A percentile compares a stretch with the other conserved stretches of the same genome.
Evolutionary conservation across 2,113 vertebrate species (phyloP).

Genomic region (Dasyornis broadbenti): DNA sequence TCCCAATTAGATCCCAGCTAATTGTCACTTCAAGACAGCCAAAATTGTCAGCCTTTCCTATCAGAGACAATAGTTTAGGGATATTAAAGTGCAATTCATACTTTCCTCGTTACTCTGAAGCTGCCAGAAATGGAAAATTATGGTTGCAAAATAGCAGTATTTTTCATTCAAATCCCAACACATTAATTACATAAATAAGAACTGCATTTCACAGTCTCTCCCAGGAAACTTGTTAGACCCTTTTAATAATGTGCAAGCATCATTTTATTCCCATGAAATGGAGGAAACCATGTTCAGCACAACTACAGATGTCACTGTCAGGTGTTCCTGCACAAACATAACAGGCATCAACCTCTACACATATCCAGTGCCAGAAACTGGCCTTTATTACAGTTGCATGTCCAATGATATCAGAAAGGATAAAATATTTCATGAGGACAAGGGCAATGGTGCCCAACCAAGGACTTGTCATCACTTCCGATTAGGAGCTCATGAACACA

Average conservation of each 20-base stretch:
- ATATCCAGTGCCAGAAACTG: not conserved
- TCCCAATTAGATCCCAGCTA: not conserved
- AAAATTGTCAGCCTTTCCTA: not conserved
- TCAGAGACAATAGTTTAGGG: not conserved
- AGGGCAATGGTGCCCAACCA: not conserved
- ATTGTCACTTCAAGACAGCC: not conserved
- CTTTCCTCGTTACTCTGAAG: not conserved
- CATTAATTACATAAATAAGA: not conserved
- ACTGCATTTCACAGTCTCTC: not conserved
- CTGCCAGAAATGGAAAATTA: not conserved
- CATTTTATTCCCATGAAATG: not conserved
- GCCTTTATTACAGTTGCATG: not conserved
- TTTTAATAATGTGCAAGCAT: constrained; percentile 2
- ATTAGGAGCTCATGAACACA: not conserved
- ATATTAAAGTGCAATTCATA: not conserved
- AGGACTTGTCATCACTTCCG: not conserved
- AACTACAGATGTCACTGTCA: not conserved
- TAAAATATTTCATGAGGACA: constrained; percentile 8
- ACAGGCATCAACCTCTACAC: not conserved
- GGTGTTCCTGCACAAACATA: not conserved
- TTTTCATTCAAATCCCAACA: constrained; percentile 12
- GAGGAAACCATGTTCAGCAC: not conserved
- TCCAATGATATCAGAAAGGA: not conserved
- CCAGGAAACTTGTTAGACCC: not conserved
- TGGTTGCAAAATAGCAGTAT: not conserved